Conservation (phyloP, 2,113 vertebrate genomes). For the Scomber japonicus region DNA sequence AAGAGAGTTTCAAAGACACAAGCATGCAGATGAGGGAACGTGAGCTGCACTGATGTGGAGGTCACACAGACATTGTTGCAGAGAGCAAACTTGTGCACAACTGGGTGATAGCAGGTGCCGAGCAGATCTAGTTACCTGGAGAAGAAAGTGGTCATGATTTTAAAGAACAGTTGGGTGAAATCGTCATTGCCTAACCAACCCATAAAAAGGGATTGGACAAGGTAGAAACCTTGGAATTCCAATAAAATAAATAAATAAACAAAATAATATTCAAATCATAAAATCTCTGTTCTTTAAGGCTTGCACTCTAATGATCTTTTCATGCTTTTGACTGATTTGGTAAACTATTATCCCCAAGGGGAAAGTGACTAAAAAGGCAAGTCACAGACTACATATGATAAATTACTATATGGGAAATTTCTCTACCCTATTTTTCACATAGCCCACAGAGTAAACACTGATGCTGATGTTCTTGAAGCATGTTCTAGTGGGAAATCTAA, state of each 20-base stretch:
- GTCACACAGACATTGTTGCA: conserved; percentile 68
- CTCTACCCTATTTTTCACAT: neutral
- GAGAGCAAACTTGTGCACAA: conserved; percentile 38
- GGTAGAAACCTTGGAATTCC: no score
- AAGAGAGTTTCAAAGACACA: conserved; percentile 58
- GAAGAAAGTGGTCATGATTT: conserved; percentile 26
- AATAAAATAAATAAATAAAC: no score
- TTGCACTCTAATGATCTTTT: neutral
- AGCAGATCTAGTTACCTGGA: conserved; percentile 62
- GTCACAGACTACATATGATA: neutral
- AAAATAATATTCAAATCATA: no score
- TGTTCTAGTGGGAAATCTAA: conserved; percentile 28
- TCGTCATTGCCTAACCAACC: neutral
- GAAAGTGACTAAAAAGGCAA: neutral
- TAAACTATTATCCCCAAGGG: neutral
- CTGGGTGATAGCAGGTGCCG: conserved; percentile 76
- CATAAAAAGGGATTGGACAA: neutral
- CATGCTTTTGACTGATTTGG: neutral
- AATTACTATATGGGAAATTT: neutral
- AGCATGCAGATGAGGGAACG: conserved; percentile 63
- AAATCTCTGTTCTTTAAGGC: neutral
- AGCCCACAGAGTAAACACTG: conserved; percentile 1
- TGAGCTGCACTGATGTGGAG: conserved; percentile 54
- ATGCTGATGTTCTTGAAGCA: neutral
- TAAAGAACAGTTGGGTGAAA: conserved; percentile 41